Conservation (phyloP, 35 echinoderm and acorn worm genomes). For the Apostichopus californicus region DNA sequence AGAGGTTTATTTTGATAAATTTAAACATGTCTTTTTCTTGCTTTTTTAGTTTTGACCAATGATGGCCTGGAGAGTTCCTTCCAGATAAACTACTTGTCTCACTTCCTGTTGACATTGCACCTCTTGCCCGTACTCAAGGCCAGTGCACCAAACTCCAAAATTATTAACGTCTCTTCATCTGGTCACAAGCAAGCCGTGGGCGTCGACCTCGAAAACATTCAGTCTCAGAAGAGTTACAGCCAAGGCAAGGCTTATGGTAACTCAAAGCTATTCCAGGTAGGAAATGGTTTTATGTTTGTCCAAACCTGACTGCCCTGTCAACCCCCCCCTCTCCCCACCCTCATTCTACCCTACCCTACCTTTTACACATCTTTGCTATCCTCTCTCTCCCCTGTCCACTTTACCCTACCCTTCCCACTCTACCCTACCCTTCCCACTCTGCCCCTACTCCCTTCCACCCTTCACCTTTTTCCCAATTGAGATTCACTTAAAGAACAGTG, state of each 20-base stretch:
- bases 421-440: too few relatives aligned
- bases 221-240: slow-evolving; percentile 19
- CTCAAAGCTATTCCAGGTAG: slow-evolving; percentile 58
- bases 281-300: not conserved
- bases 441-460: too few relatives aligned
- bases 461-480: too few relatives aligned
- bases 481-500: too few relatives aligned
- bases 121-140: slow-evolving; percentile 51
- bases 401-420: too few relatives aligned
- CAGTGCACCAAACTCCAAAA: slow-evolving; percentile 23
- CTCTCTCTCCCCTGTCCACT: too few relatives aligned
- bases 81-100: slow-evolving; percentile 55
- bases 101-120: slow-evolving; percentile 58
- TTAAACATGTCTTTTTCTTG: too few relatives aligned
- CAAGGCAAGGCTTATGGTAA: not conserved
- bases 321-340: not conserved
- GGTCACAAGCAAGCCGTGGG: not conserved
- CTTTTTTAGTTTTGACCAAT: slow-evolving; percentile 32
- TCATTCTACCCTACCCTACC: not conserved
- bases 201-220: slow-evolving; percentile 21
- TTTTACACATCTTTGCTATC: too few relatives aligned
- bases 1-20: too few relatives aligned
- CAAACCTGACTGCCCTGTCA: not conserved
- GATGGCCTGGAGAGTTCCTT: slow-evolving; percentile 48
- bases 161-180: slow-evolving; percentile 47